Evolutionary conservation across 2,888 invertebrate genomes (phyloP), one percentile per base, ranked within the genome.

Genomic region (Laspeyria flexula): DNA sequence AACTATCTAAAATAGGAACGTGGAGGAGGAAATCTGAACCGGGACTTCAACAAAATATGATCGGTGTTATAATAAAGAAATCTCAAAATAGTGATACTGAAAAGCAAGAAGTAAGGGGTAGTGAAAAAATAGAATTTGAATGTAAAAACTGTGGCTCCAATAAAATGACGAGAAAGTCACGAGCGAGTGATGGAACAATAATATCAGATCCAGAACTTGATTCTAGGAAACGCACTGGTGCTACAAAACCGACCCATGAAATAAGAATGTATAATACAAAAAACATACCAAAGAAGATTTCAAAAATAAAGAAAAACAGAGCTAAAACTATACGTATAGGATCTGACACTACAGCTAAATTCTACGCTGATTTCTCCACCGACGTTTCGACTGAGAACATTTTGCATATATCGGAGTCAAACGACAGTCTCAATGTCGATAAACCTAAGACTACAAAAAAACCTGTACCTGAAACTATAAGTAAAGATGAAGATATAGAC

Each of bases 21-120:
- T 95, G 95, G 95, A 88, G 96, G 71, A 83, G 96, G 61, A 96
- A 95, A 79, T 96, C 96, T 10, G 96, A 96, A 79, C 96, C 96
- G 0, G 94, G 95, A n/a, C 81, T 94, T 43, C 90, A 88, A 54
- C 91, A 90, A 66, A 90, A 90, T 52, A 75, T 80, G 43, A 72
- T 73, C 29, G 79, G 79, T 27, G 72, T 86, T 6, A 68, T 87
- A 30, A 59, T 75, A 6, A 91, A 88, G 49, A 90, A 84, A 71
- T 75, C 79, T 40, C 82, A 83, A 62, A 89, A 90, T 7, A 86
- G 85, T 70, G 88, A 89, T 43, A 80, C 71, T 31, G 90, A 90
- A 56, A 86, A 65, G 66, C 72, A 65, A 39, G 88, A 88, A 43
- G 47, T 66, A 0, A 86, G 79, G 70, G 88, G 90, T 7, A 79